Base-by-base conservation (phyloP, 2,113 vertebrate genomes). In the Ivindomyrus marchei region DNA sequence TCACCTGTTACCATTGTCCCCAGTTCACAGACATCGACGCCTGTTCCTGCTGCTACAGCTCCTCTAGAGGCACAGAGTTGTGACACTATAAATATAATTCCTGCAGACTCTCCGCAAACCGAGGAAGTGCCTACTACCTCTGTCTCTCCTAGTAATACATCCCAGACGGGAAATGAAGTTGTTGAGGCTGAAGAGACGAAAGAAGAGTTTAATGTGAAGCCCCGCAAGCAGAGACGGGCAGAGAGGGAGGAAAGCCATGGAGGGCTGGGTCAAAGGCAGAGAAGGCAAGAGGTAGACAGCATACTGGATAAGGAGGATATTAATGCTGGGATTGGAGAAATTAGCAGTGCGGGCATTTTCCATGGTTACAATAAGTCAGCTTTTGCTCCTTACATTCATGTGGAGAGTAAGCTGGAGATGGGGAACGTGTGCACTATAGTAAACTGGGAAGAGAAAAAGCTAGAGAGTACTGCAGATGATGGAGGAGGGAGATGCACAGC, bases 401-500 rank as follows among this genome's bases (percentile, higher is more conserved):
- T 99, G 88, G 97, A 99, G 85, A 98, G 97, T 91, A 99, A 99
- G 93, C 94, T 98, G 87, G 97, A 98, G 89, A 95, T 96, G 0
- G 98, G 97, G 89, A 97, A 97, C 10, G 97, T 99, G 89, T 99
- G 98, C 94, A 97, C 97, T 90, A 98, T 99, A 91, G 97, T 99
- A 89, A 99, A 99, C 3, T 97, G 97, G 0, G 97, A 99, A 90
- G 98, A 58, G 90, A 88, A 88, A 50, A 88, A 80, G 74, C 3
- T 19, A 88, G 97, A 96, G 94, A 95, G 95, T 92, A 94, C 95
- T 90, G 89, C 93, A 96, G 97, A 93, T 95, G 93, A 93, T 95
- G 96, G 95, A 91, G 94, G 94, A 94, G 83, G 95, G 93, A 91
- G 93, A 94, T 2, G 88, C 88, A 89, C 92, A 84, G 94, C 62